These are phyloP conservation scores for Lophius piscatorius DNA, from an alignment of 2,113 vertebrate species.

Conservation along the genomic window DNA sequence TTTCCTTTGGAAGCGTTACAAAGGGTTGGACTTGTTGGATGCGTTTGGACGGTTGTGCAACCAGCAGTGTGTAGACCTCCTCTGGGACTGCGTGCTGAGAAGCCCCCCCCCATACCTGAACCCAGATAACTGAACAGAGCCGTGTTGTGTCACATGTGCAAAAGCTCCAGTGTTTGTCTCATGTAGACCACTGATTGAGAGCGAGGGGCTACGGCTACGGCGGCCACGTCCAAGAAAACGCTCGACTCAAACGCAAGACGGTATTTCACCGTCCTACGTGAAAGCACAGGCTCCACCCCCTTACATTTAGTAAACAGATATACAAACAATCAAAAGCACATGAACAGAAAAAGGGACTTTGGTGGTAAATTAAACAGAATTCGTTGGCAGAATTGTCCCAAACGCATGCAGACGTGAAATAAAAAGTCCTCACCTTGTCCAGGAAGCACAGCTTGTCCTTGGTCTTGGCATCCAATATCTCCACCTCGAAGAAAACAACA, in stretches of 20 bases:
- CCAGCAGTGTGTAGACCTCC: neutral
- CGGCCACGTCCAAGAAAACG: conserved; percentile 33
- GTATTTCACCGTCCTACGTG: neutral
- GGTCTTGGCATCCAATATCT: conserved; percentile 94
- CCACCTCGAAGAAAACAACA: conserved; percentile 97
- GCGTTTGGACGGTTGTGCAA: no score
- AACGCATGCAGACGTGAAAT: neutral
- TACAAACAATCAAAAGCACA: neutral
- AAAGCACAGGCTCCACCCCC: neutral
- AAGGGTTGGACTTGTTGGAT: no score
- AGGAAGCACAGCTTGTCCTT: conserved; percentile 96
- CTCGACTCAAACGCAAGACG: conserved; percentile 18
- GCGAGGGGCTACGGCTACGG: conserved; percentile 6
- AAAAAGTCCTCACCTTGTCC: conserved; percentile 86
- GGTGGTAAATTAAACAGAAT: no score
- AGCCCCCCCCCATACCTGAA: neutral
- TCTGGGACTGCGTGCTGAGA: neutral
- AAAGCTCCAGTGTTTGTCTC: conserved; percentile 12
- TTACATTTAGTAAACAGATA: conserved; percentile 2
- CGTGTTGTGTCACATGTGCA: neutral
- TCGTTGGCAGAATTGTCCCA: neutral
- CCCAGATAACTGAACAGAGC: conserved; percentile 7
- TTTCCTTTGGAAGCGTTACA: no score
- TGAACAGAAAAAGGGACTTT: no score
- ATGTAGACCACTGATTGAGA: neutral